Conservation (phyloP, 2,113 vertebrate species). For the Trichomycterus rosablanca region DNA sequence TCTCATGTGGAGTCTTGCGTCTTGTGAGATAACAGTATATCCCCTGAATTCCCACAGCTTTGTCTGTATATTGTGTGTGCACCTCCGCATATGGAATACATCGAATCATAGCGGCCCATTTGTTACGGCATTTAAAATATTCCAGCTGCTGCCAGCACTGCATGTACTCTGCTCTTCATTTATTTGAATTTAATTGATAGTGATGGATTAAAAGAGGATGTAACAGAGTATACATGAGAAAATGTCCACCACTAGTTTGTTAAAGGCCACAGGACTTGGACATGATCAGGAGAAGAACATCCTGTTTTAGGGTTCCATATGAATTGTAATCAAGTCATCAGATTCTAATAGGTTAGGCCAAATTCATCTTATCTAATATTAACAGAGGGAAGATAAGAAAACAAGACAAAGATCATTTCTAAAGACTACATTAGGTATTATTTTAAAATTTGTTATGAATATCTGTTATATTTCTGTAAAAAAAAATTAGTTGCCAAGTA, state of each 20-base stretch:
- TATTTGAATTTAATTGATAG: conserved; percentile 35
- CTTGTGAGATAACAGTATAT: conserved; percentile 27
- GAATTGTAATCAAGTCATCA: too few species aligned
- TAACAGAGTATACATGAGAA: conserved; percentile 44
- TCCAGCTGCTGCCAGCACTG: background rate
- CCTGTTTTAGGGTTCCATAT: too few species aligned
- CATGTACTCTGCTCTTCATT: conserved; percentile 7
- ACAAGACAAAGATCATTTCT: too few species aligned
- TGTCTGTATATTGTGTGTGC: background rate
- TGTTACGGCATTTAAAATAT: conserved; percentile 9
- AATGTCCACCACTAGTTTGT: background rate
- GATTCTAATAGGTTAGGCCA: too few species aligned
- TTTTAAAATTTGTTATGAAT: too few species aligned
- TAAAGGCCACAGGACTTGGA: too few species aligned
- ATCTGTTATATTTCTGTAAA: too few species aligned
- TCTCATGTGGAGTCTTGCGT: conserved; percentile 38
- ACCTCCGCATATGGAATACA: conserved; percentile 33
- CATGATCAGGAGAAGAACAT: too few species aligned
- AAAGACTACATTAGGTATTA: too few species aligned
- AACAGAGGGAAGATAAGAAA: too few species aligned
- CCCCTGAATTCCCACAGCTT: conserved; percentile 20
- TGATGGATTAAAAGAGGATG: conserved; percentile 31
- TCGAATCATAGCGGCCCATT: conserved; percentile 21
- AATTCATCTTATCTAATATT: too few species aligned
- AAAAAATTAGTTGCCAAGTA: too few species aligned